phyloP scores from a whole-genome alignment of 35 echinoderm and acorn worm genomes.

The Ptychodera flava region DNA sequence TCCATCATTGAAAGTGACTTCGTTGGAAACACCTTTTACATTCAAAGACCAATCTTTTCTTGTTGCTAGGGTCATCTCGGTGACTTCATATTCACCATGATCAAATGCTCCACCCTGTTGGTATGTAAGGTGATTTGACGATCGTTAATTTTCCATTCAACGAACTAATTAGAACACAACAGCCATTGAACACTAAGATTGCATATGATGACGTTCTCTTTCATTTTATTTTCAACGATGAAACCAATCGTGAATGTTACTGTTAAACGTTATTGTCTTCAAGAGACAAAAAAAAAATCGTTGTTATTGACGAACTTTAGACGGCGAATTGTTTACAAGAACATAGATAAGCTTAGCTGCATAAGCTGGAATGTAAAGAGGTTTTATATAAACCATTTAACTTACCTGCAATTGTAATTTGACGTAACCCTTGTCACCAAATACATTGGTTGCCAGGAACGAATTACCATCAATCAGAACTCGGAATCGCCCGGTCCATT shows the following conservation, averaged over 20 bases:
- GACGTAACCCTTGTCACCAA: not conserved
- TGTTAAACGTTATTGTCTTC: not conserved
- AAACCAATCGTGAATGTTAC: not conserved
- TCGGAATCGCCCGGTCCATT: not conserved
- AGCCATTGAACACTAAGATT: not conserved
- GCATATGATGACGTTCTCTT: not conserved
- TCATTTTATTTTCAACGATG: not conserved
- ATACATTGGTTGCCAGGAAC: not conserved
- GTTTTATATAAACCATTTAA: not conserved
- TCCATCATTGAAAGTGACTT: not conserved
- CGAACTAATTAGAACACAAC: not conserved
- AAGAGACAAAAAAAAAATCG: not conserved
- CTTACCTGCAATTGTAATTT: not conserved
- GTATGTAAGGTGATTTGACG: not conserved
- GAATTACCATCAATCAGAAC: not conserved
- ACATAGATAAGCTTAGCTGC: not conserved
- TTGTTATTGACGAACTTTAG: not conserved
- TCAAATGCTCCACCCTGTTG: not conserved
- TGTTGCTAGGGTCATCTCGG: not conserved
- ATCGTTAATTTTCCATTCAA: not conserved
- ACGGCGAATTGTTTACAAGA: not conserved
- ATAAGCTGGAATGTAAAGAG: not conserved
- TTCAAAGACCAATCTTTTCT: not conserved
- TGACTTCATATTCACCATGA: not conserved
- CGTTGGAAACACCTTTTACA: not conserved